These are phyloP conservation scores for Stenodera caucasica DNA, from an alignment of 2,888 invertebrate species.

Conservation along the genomic window DNA sequence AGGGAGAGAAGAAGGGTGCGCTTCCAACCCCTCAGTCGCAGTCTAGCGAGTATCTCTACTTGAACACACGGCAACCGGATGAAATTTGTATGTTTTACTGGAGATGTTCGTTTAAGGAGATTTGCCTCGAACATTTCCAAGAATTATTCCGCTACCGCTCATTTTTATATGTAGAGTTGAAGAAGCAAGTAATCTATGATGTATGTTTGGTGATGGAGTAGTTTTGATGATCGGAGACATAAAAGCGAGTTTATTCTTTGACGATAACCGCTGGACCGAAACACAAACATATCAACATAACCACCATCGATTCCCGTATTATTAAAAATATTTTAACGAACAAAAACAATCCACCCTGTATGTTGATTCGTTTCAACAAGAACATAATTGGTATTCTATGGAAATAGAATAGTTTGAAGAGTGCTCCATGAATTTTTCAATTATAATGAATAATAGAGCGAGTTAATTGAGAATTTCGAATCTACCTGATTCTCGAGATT, in stretches of 20 bases:
- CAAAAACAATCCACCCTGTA: too few relatives aligned
- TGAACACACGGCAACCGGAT: background rate
- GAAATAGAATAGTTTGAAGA: background rate
- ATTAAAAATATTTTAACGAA: too few relatives aligned
- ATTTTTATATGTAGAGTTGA: background rate
- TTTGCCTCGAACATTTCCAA: background rate
- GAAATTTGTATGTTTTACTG: background rate
- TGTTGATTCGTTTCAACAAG: background rate
- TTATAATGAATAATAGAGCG: background rate
- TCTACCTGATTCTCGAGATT: background rate
- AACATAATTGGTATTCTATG: background rate
- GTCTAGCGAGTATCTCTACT: background rate
- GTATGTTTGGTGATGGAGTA: background rate
- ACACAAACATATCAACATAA: background rate
- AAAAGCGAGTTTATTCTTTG: background rate
- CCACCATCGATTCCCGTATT: too few relatives aligned
- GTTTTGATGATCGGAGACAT: background rate
- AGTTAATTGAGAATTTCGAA: background rate
- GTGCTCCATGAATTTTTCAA: background rate
- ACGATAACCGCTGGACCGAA: background rate
- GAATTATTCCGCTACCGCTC: background rate
- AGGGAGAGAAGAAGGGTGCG: too few relatives aligned
- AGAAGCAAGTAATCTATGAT: background rate
- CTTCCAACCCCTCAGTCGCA: background rate
- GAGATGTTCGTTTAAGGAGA: background rate